phyloP scores from a whole-genome alignment of 2,888 invertebrate species.

The Tiphia femorata region DNA sequence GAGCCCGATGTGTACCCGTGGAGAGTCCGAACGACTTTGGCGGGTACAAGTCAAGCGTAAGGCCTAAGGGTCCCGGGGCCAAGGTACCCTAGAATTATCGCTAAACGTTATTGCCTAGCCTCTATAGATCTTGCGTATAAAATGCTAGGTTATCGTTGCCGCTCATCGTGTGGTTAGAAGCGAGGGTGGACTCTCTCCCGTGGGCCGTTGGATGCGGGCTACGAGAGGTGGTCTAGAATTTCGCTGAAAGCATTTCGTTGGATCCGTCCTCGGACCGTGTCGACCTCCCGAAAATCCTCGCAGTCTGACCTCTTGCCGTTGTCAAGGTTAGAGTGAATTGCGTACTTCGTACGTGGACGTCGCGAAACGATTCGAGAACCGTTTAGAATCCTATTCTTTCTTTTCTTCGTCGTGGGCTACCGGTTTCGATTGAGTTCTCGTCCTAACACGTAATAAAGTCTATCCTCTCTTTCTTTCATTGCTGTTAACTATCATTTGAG shows the following conservation, averaged over 20 bases:
- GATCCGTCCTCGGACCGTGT: conserved; percentile 1
- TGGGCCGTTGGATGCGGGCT: conserved; percentile 3
- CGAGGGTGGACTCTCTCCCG: conserved; percentile 56
- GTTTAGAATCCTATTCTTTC: too few relatives aligned
- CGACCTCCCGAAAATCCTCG: too few relatives aligned
- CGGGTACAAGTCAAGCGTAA: conserved; percentile 62
- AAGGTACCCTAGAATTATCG: conserved; percentile 67
- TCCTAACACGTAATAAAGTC: too few relatives aligned
- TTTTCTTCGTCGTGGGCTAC: too few relatives aligned
- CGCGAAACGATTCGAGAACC: too few relatives aligned
- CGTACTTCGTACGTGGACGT: too few relatives aligned
- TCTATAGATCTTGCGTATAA: conserved; percentile 68
- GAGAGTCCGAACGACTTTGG: conserved; percentile 43
- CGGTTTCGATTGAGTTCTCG: too few relatives aligned
- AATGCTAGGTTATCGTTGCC: conserved; percentile 64
- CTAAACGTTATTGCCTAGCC: conserved; percentile 68
- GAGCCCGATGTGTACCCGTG: too few relatives aligned
- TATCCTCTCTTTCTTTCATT: too few relatives aligned
- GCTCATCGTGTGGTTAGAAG: conserved; percentile 50
- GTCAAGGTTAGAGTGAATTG: too few relatives aligned
- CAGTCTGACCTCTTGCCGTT: too few relatives aligned
- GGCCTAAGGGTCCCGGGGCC: conserved; percentile 51
- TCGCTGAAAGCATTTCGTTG: conserved; percentile 28
- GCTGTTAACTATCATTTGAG: too few relatives aligned
- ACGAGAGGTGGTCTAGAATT: conserved; percentile 37